phyloP scores from a whole-genome alignment of 1,140 invertebrate genomes.

The Drosophila ercepeae region DNA sequence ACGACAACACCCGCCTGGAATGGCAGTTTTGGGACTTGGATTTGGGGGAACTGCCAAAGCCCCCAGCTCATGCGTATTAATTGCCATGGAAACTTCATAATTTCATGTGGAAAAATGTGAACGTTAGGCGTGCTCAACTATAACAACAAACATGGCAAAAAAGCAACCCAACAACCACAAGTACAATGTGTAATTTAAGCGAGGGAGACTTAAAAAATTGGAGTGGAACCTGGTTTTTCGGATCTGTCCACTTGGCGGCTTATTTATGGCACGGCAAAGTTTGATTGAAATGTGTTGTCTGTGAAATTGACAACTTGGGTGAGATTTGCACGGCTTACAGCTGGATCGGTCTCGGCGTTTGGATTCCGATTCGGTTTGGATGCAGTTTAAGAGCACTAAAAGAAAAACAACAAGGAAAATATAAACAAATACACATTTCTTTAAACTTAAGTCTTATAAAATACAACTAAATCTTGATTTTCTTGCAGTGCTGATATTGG shows the following conservation, averaged over 20 bases:
- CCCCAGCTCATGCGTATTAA: conserved; percentile 73
- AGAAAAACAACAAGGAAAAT: background rate
- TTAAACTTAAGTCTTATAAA: too few relatives aligned
- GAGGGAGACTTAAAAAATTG: conserved; percentile 47
- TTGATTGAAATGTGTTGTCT: conserved; percentile 82
- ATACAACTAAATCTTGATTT: too few relatives aligned
- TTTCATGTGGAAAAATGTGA: conserved; percentile 81
- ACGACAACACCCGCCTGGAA: conserved; percentile 72
- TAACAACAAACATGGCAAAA: conserved; percentile 10
- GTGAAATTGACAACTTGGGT: conserved; percentile 79
- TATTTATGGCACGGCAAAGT: conserved; percentile 77
- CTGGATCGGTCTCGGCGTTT: conserved; percentile 20
- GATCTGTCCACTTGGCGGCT: conserved; percentile 67
- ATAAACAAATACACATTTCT: too few relatives aligned
- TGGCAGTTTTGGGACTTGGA: conserved; percentile 25
- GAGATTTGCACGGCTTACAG: conserved; percentile 69
- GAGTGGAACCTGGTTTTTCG: conserved; percentile 25
- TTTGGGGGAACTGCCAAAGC: background rate
- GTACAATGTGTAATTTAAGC: conserved; percentile 63
- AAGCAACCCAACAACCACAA: conserved; percentile 24
- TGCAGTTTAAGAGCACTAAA: background rate
- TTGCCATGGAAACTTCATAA: conserved; percentile 79
- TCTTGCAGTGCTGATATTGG: conserved; percentile 22
- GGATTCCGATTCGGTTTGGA: conserved; percentile 1
- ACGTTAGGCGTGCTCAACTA: conserved; percentile 58